phyloP scores from a whole-genome alignment of 2,113 vertebrate species.

The Trinectes maculatus region DNA sequence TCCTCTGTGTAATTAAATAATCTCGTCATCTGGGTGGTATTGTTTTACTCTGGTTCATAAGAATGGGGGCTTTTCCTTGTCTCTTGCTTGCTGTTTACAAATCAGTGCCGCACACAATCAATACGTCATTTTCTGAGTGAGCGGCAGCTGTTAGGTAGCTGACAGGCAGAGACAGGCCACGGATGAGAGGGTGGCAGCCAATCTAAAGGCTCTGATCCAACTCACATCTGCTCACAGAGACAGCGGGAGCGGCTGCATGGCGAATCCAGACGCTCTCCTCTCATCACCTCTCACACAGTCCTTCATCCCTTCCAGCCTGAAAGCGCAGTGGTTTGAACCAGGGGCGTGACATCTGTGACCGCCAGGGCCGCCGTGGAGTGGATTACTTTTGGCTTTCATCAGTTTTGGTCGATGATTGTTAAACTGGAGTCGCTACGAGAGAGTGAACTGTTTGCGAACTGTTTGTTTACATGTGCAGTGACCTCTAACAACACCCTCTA shows the following conservation, averaged over 20 bases:
- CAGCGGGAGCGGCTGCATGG: constrained; percentile 17
- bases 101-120: constrained; percentile 52
- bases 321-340: constrained; percentile 27
- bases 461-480: background rate
- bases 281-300: constrained; percentile 52
- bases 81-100: constrained; percentile 7
- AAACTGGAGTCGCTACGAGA: constrained; percentile 18
- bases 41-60: background rate
- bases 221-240: constrained; percentile 47
- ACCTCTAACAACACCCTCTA: background rate
- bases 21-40: background rate
- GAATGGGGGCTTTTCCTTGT: background rate
- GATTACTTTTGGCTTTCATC: constrained; percentile 47
- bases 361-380: background rate
- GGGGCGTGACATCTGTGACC: constrained; percentile 29
- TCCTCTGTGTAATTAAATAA: constrained; percentile 5
- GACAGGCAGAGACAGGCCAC: constrained; percentile 39
- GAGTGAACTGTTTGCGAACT: background rate
- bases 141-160: constrained; percentile 51
- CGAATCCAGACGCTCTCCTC: constrained; percentile 14
- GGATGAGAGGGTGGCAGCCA: constrained; percentile 50
- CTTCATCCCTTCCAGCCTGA: constrained; percentile 17
- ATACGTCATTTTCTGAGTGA: constrained; percentile 33
- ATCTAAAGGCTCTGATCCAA: constrained; percentile 41
- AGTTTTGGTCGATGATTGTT: constrained; percentile 14